phyloP scores from a whole-genome alignment of 1,140 invertebrate species.

The Aricia agestis region DNA sequence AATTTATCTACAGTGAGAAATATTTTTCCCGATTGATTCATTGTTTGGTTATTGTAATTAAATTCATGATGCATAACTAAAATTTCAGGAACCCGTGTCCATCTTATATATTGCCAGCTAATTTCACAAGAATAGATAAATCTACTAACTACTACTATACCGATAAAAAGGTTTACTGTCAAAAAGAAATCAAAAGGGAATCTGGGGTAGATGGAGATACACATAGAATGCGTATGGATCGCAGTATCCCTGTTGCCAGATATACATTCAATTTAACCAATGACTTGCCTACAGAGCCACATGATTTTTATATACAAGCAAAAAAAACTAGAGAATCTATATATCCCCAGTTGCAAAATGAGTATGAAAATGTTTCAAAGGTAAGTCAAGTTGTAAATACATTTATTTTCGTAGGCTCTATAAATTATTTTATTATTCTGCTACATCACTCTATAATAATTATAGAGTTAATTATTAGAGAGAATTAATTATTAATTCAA shows the following conservation, averaged over 20 bases:
- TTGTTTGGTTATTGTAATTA: too few relatives aligned
- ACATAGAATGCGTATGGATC: conserved; percentile 57
- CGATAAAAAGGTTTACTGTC: conserved; percentile 48
- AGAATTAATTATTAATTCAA: conserved; percentile 13
- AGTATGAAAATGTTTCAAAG: conserved; percentile 68
- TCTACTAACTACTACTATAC: conserved; percentile 77
- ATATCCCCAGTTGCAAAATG: conserved; percentile 71
- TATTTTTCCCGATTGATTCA: too few relatives aligned
- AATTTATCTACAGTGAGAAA: too few relatives aligned
- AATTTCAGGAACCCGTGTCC: conserved; percentile 69
- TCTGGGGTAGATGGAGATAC: conserved; percentile 40
- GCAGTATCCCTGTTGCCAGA: conserved; percentile 76
- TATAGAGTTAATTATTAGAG: too few relatives aligned
- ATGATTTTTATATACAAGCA: conserved; percentile 50
- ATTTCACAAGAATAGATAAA: conserved; percentile 87
- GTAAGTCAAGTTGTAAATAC: conserved; percentile 29
- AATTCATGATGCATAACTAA: not conserved
- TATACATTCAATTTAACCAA: conserved; percentile 75
- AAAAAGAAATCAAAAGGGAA: conserved; percentile 35
- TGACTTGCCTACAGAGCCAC: conserved; percentile 76
- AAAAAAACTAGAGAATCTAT: conserved; percentile 56
- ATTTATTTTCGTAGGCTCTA: not conserved
- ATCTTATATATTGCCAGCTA: conserved; percentile 84
- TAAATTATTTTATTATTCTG: too few relatives aligned
- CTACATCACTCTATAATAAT: too few relatives aligned